Conservation (phyloP, 1,140 invertebrate species). For the Drosophila nigromelanica region DNA sequence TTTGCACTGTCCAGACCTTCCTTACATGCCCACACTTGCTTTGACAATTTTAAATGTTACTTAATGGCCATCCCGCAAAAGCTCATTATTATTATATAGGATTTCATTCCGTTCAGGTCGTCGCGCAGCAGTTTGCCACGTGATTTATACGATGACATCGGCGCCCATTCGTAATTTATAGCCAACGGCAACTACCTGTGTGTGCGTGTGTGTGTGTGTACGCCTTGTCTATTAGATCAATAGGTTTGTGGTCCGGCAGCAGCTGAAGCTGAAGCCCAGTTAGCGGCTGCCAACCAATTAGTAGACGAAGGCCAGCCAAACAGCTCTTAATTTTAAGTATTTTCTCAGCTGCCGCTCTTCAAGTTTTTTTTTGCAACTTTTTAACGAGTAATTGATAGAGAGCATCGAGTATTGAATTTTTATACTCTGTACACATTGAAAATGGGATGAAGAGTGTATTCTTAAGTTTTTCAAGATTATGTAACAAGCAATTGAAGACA, state of each 20-base stretch:
- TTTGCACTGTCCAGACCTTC: neutral
- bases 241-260: slow-evolving; percentile 10
- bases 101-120: slow-evolving; percentile 1
- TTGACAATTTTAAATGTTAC: slow-evolving; percentile 77
- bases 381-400: neutral
- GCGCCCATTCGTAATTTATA: slow-evolving; percentile 20
- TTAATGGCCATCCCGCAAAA: slow-evolving; percentile 58
- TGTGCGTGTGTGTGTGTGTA: neutral
- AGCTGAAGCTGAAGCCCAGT: slow-evolving; percentile 7
- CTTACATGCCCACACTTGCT: slow-evolving; percentile 9
- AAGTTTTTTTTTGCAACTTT: slow-evolving; percentile 8
- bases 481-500: too few species aligned
- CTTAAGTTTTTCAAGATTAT: too few species aligned
- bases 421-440: too few species aligned
- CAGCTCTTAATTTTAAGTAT: neutral
- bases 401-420: neutral
- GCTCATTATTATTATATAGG: slow-evolving; percentile 46
- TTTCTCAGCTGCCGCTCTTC: neutral
- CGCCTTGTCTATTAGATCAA: slow-evolving; percentile 18
- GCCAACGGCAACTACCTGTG: neutral
- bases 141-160: slow-evolving; percentile 42
- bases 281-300: slow-evolving; percentile 20
- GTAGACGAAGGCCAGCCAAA: neutral
- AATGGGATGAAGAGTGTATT: too few species aligned
- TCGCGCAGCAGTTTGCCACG: slow-evolving; percentile 8